Evolutionary conservation across 30 jellyfish, hydroid and myxozoan species (phyloP).

Genomic region (Turritopsis dohrnii): DNA sequence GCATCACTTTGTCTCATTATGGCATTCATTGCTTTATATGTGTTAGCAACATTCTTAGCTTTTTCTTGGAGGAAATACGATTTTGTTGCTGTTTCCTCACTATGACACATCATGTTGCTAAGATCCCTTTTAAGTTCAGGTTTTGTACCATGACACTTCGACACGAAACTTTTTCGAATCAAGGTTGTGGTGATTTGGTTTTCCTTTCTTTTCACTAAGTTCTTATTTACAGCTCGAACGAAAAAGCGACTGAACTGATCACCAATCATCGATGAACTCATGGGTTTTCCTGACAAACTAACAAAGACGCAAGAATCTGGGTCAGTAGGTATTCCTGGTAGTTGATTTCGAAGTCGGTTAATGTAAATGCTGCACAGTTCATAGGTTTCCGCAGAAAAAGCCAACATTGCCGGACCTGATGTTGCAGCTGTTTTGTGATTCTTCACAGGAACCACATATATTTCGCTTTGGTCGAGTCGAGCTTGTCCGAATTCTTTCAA

Average conservation of each 20-base stretch:
- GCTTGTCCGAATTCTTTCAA: background rate
- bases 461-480: background rate
- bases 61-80: constrained; percentile 11
- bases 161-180: background rate
- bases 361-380: background rate
- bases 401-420: constrained; percentile 3
- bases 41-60: background rate
- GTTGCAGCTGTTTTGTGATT: constrained; percentile 5
- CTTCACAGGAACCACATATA: constrained; percentile 4
- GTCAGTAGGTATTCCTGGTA: background rate
- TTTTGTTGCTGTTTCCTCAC: background rate
- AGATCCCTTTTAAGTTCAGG: background rate
- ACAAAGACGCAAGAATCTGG: background rate
- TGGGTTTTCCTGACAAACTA: constrained; percentile 5
- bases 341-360: background rate
- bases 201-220: background rate
- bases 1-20: background rate
- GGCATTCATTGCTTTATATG: background rate
- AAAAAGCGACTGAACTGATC: background rate
- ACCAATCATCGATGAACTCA: constrained; percentile 5
- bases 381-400: background rate
- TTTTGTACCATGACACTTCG: background rate
- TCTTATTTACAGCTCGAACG: background rate
- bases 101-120: constrained; percentile 2
- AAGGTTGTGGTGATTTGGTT: background rate